Evolutionary conservation across 30 jellyfish, hydroid and myxozoan genomes (phyloP), one percentile per base, ranked within the genome.

Genomic region (Pseudorhiza aurosa): DNA sequence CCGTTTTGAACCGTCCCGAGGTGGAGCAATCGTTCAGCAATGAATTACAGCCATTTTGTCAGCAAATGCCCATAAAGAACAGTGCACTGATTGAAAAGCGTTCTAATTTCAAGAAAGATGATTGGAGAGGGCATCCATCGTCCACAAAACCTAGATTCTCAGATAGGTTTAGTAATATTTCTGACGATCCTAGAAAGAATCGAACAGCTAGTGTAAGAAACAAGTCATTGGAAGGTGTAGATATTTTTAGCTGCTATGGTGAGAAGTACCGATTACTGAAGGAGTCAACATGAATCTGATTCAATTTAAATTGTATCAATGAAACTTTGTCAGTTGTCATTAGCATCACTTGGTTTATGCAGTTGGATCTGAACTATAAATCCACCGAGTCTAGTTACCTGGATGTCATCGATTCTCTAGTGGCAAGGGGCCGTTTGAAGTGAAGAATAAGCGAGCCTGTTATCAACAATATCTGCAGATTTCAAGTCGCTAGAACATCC

Each of bases 11-110:
- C 39, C 71, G 68, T 11, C 46, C 83, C 1, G 76, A 58, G 5
- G 21, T 51, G 9, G 80, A 59, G 17, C 84, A 32, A 7, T 11
- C 91, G 24, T 18, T 28, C 49, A n/a, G 77, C 12, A 31, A 33
- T 3, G 67, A 45, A 22, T 15, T 80, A 51, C 91, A 80, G 79
- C 91, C 91, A 46, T 70, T 80, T 18, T 80, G 91, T 49, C 91
- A 80, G 25, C 91, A 80, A 60, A 80, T 80, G 80, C 91, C 91
- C 15, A 80, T 80, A 25, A 80, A 57, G 55, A 53, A 35, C 12
- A 74, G 28, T 42, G 50, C 39, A 0, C 56, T 56, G 1, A 40
- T 70, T 25, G 91, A 80, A 32, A 80, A 80, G 29, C 68, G 81
- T 3, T 19, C 77, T 6, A 29, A 39, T 26, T 19, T 65, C 7